A percentile compares a stretch with the other conserved stretches of the same genome.
Evolutionary conservation across 2,113 vertebrate genomes (phyloP).

Genomic region (Rhinoderma darwinii): DNA sequence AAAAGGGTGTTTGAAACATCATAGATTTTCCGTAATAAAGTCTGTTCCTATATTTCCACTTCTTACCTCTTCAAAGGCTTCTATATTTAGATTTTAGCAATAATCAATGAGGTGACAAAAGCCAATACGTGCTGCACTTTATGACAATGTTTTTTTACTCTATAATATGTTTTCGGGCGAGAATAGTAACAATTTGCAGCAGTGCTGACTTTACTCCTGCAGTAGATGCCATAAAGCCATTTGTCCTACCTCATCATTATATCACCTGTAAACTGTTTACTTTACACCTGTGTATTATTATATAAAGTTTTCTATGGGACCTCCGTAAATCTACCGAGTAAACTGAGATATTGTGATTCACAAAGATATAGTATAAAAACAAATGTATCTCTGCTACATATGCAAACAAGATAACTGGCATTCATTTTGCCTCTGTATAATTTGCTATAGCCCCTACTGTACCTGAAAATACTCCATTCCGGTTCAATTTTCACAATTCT

Average conservation of each 20-base stretch:
- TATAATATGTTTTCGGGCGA: background rate
- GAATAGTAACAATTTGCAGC: background rate
- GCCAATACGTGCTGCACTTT: background rate
- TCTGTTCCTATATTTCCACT: background rate
- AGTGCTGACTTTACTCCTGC: background rate
- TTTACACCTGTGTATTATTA: background rate
- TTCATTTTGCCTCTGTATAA: background rate
- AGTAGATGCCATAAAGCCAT: background rate
- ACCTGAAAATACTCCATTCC: conserved; percentile 99
- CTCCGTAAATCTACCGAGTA: too few species aligned
- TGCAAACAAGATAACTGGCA: background rate
- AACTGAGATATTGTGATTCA: too few species aligned
- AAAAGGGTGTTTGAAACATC: conserved; percentile 40
- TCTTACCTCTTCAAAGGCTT: conserved; percentile 12
- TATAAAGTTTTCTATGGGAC: background rate
- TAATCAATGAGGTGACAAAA: background rate
- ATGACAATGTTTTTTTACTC: background rate
- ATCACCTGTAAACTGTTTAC: background rate
- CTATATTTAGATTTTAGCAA: background rate
- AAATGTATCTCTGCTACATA: too few species aligned
- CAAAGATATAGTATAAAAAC: too few species aligned
- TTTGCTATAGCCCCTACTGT: background rate
- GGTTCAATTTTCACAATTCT: conserved; percentile 92
- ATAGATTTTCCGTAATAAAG: conserved; percentile 22
- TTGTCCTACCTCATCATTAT: background rate